Evolutionary conservation across 2,113 vertebrate species (phyloP).

Genomic region (Catharus bicknelli): DNA sequence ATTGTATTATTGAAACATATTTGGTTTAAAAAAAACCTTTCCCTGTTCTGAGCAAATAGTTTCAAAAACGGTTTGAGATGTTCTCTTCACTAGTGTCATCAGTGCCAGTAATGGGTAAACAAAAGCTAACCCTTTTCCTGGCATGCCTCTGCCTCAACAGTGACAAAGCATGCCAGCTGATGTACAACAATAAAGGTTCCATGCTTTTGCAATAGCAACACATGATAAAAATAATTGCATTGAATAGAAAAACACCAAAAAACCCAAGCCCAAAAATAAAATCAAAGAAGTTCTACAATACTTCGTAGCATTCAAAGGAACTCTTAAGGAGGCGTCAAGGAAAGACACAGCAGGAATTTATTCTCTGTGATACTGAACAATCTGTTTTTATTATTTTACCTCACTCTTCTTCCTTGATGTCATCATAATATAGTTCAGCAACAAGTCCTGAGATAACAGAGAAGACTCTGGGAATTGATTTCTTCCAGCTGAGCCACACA

Average conservation of each 20-base stretch:
- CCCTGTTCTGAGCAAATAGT: background rate
- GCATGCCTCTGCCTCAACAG: fast-evolving
- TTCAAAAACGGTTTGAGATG: background rate
- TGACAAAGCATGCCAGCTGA: background rate
- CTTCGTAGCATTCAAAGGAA: background rate
- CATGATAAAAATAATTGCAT: background rate
- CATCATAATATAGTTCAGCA: background rate
- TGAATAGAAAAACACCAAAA: background rate
- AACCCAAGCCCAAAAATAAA: background rate
- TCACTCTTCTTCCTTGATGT: background rate
- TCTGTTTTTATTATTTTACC: background rate
- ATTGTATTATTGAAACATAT: background rate
- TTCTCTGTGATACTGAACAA: background rate
- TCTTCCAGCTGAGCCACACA: background rate
- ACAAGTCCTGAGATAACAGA: background rate
- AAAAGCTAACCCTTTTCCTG: background rate
- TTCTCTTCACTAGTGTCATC: background rate
- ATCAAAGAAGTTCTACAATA: background rate
- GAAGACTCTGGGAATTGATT: background rate
- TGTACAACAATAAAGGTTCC: background rate
- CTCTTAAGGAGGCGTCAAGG: background rate
- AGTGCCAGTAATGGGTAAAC: background rate
- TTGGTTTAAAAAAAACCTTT: background rate
- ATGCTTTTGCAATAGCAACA: background rate
- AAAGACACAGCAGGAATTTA: background rate